A percentile compares a stretch with the other conserved stretches of the same genome.
Conservation (phyloP, 2,888 invertebrate species). For the Lomographa bimaculata region DNA sequence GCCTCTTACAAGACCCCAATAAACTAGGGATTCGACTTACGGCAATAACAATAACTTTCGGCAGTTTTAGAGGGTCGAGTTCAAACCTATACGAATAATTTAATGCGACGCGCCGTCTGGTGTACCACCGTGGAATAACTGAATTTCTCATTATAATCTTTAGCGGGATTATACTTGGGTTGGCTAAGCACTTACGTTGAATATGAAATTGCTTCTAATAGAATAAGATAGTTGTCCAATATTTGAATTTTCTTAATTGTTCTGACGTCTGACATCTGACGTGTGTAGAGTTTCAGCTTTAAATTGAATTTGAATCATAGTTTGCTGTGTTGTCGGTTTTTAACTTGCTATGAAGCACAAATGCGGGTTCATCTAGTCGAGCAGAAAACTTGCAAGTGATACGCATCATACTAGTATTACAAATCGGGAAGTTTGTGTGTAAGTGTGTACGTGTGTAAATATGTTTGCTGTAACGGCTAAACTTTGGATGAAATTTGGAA, state of each 20-base stretch:
- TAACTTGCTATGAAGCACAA: too few species aligned
- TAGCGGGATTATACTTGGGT: constrained; percentile 44
- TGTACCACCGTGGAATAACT: constrained; percentile 39
- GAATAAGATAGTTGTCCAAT: constrained; percentile 45
- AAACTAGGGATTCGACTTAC: constrained; percentile 33
- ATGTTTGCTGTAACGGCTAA: too few species aligned
- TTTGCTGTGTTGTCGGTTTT: too few species aligned
- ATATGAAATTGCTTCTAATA: constrained; percentile 46
- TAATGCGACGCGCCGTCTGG: constrained; percentile 37
- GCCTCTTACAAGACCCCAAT: constrained; percentile 25
- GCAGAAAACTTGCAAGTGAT: too few species aligned
- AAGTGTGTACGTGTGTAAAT: too few species aligned
- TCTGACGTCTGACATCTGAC: constrained; percentile 17
- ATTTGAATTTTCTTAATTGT: constrained; percentile 35
- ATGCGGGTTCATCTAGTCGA: too few species aligned
- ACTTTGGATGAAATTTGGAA: too few species aligned
- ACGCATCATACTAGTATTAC: too few species aligned
- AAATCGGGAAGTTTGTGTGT: too few species aligned
- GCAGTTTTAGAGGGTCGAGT: constrained; percentile 31
- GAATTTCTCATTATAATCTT: constrained; percentile 53
- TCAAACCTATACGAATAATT: constrained; percentile 44
- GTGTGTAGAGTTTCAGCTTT: too few species aligned
- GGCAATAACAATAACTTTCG: constrained; percentile 36
- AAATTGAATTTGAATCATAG: too few species aligned
- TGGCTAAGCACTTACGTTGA: constrained; percentile 38